phyloP scores from a whole-genome alignment of 1,140 invertebrate genomes.

The Acromyrmex echinatior region DNA sequence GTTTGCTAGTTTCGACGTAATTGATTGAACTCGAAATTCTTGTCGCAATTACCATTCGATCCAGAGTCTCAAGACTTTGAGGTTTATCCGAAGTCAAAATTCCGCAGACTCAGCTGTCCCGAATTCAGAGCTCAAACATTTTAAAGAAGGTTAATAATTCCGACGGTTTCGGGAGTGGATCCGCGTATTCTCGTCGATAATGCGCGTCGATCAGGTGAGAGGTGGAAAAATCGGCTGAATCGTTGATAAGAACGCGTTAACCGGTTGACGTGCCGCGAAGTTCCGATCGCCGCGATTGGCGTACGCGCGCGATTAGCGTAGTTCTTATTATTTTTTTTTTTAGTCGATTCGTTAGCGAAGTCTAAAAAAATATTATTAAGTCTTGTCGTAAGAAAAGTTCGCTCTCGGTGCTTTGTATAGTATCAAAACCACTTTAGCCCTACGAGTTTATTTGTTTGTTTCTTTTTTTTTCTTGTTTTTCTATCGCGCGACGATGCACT shows the following conservation, averaged over 20 bases:
- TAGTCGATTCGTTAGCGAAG: slow-evolving; percentile 54
- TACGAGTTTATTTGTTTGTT: slow-evolving; percentile 28
- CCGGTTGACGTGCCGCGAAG: slow-evolving; percentile 39
- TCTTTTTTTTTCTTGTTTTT: slow-evolving; percentile 15
- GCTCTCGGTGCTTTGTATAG: slow-evolving; percentile 64
- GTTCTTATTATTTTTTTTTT: not conserved
- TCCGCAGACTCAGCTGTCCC: not conserved
- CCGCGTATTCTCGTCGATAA: not conserved
- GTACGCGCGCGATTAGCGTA: slow-evolving; percentile 34
- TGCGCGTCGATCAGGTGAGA: slow-evolving; percentile 23
- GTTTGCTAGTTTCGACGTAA: not conserved
- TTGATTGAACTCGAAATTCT: not conserved
- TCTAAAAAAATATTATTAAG: slow-evolving; percentile 67
- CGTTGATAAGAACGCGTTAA: slow-evolving; percentile 58
- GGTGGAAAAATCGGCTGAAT: not conserved
- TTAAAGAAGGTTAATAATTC: not conserved
- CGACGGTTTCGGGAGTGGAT: not conserved
- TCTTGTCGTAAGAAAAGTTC: slow-evolving; percentile 63
- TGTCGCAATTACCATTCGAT: not conserved
- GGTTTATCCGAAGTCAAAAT: not conserved
- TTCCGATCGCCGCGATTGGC: slow-evolving; percentile 43
- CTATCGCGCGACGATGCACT: slow-evolving; percentile 53
- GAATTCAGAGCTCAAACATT: not conserved
- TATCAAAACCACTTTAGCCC: slow-evolving; percentile 67
- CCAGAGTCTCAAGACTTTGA: not conserved